Conservation (phyloP, 2,113 vertebrate genomes). For the Anas platyrhynchos region DNA sequence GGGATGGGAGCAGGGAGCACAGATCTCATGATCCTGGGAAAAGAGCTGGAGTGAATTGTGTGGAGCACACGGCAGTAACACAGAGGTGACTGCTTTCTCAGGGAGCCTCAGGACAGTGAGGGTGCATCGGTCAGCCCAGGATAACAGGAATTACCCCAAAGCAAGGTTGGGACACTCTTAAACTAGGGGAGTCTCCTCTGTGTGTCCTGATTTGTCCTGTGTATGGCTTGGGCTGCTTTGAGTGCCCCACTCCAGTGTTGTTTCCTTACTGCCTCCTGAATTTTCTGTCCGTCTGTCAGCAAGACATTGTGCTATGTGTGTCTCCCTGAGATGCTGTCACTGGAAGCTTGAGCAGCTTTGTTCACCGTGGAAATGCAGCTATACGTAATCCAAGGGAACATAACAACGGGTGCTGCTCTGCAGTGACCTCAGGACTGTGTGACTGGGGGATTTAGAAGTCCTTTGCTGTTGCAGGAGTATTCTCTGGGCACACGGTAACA, state of each 20-base stretch:
- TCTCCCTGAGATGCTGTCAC: background rate
- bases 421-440: background rate
- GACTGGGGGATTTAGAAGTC: background rate
- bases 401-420: background rate
- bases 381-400: background rate
- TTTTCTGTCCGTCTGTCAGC: background rate
- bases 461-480: background rate
- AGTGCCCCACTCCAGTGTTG: accelerated
- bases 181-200: background rate
- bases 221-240: background rate
- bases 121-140: background rate
- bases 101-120: background rate
- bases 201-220: background rate
- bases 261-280: background rate
- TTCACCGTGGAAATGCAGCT: background rate
- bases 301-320: background rate
- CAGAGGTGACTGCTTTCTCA: background rate
- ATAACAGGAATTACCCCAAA: background rate
- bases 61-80: background rate
- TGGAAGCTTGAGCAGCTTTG: background rate
- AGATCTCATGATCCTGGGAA: background rate
- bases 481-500: background rate
- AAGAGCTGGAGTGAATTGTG: background rate
- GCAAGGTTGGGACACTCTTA: background rate
- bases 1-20: background rate